These are phyloP conservation scores for Drosophila nigrodunni DNA, from an alignment of 1,140 invertebrate genomes.

Conservation along the genomic window DNA sequence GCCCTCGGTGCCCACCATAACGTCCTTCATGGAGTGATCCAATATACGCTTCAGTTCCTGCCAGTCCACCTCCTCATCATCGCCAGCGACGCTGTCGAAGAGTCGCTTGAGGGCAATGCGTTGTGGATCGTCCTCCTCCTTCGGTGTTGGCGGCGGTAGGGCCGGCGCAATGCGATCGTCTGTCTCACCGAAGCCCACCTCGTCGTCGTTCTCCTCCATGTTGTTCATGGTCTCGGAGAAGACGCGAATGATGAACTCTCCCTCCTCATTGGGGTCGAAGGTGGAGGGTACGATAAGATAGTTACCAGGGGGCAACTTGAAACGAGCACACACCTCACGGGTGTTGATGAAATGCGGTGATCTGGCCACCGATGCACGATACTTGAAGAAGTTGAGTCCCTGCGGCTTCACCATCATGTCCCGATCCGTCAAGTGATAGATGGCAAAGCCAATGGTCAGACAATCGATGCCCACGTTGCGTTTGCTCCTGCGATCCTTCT, in stretches of 20 bases:
- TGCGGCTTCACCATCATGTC: slow-evolving; percentile 92
- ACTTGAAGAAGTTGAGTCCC: slow-evolving; percentile 97
- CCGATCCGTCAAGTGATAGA: slow-evolving; percentile 94
- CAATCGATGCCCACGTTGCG: slow-evolving; percentile 95
- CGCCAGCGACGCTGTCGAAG: slow-evolving; percentile 94
- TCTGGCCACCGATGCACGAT: slow-evolving; percentile 95
- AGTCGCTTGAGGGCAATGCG: slow-evolving; percentile 90
- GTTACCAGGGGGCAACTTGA: slow-evolving; percentile 96
- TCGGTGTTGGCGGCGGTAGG: slow-evolving; percentile 74
- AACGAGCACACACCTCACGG: slow-evolving; percentile 91
- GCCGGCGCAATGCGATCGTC: slow-evolving; percentile 85
- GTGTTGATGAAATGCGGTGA: slow-evolving; percentile 98
- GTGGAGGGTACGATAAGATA: slow-evolving; percentile 99
- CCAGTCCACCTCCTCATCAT: slow-evolving; percentile 97
- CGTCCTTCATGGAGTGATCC: slow-evolving; percentile 94
- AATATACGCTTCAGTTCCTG: slow-evolving; percentile 96
- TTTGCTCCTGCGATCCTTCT: slow-evolving; percentile 96
- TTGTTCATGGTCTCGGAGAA: slow-evolving; percentile 97
- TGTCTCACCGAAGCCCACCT: slow-evolving; percentile 91
- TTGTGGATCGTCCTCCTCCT: slow-evolving; percentile 85
- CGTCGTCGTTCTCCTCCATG: slow-evolving; percentile 94
- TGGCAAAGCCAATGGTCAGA: slow-evolving; percentile 97
- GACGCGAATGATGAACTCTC: slow-evolving; percentile 97
- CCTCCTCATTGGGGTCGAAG: slow-evolving; percentile 98
- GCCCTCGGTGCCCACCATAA: slow-evolving; percentile 86